phyloP scores from a whole-genome alignment of 2,888 invertebrate species.

The Tridacna gigas region DNA sequence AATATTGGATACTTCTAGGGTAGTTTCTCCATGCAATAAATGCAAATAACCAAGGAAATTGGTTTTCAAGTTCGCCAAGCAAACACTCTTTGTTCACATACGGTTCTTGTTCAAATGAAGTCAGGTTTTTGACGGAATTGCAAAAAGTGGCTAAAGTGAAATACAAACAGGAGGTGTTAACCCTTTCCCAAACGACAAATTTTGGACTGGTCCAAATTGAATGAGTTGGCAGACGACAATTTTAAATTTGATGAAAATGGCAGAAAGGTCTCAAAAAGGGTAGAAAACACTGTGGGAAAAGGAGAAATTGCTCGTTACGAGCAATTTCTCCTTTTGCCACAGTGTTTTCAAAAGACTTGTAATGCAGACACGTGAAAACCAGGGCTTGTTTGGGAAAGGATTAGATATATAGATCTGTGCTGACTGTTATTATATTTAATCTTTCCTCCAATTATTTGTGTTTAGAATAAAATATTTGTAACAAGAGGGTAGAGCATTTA shows the following conservation, averaged over 20 bases:
- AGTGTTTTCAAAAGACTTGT: too few relatives aligned
- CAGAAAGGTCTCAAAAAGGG: too few relatives aligned
- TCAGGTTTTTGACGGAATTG: slow-evolving; percentile 47
- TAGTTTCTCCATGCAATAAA: slow-evolving; percentile 17
- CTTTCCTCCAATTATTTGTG: slow-evolving; percentile 32
- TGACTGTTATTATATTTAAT: slow-evolving; percentile 36
- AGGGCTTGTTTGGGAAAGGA: too few relatives aligned
- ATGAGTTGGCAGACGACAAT: too few relatives aligned
- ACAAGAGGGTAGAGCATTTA: too few relatives aligned
- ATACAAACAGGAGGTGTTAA: slow-evolving; percentile 39
- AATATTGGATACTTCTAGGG: slow-evolving; percentile 17
- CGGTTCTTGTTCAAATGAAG: slow-evolving; percentile 40
- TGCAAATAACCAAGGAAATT: slow-evolving; percentile 19
- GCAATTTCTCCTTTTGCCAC: too few relatives aligned
- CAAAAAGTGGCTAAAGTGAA: slow-evolving; percentile 47
- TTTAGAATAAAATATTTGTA: slow-evolving; percentile 8
- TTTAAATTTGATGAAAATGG: too few relatives aligned
- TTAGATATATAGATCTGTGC: slow-evolving; percentile 25
- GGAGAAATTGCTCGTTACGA: too few relatives aligned
- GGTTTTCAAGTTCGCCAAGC: slow-evolving; percentile 32
- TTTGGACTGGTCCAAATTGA: too few relatives aligned
- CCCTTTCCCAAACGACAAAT: too few relatives aligned
- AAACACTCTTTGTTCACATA: slow-evolving; percentile 40
- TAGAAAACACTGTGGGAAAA: too few relatives aligned
- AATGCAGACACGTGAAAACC: too few relatives aligned